A percentile compares a stretch with the other conserved stretches of the same genome.
These are phyloP conservation scores for Drosophila cracens DNA, from an alignment of 2,888 invertebrate genomes.

Conservation along the genomic window DNA sequence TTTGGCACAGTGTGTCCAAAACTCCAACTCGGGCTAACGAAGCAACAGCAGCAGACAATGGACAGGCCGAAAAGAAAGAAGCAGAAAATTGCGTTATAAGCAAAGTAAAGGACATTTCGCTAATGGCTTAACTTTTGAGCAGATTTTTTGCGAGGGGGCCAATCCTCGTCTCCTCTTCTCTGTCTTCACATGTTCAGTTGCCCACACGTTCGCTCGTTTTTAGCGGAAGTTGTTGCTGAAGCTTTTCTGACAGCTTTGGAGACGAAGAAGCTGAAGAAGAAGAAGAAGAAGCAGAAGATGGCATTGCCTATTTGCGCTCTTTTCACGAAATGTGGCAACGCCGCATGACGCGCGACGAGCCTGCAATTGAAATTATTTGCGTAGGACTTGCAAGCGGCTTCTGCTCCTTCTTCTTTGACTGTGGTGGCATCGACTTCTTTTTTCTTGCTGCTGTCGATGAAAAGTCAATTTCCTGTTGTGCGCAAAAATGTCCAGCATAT, in stretches of 20 bases:
- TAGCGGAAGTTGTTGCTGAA: slow-evolving; percentile 75
- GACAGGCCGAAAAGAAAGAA: slow-evolving; percentile 53
- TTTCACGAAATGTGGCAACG: slow-evolving; percentile 68
- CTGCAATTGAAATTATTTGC: slow-evolving; percentile 72
- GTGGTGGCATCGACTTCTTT: slow-evolving; percentile 1
- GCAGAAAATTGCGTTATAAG: slow-evolving; percentile 77
- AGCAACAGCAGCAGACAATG: slow-evolving; percentile 67
- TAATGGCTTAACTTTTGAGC: slow-evolving; percentile 78
- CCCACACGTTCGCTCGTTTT: slow-evolving; percentile 28
- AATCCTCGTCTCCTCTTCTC: slow-evolving; percentile 27
- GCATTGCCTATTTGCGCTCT: slow-evolving; percentile 25
- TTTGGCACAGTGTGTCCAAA: slow-evolving; percentile 63
- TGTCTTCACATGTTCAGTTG: not conserved
- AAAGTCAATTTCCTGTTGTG: slow-evolving; percentile 79
- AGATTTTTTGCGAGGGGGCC: slow-evolving; percentile 39
- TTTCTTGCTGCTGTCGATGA: slow-evolving; percentile 67
- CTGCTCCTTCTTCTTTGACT: slow-evolving; percentile 1
- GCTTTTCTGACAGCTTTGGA: slow-evolving; percentile 70
- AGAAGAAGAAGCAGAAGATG: slow-evolving; percentile 17
- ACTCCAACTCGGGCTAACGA: slow-evolving; percentile 59
- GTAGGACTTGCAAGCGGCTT: slow-evolving; percentile 46
- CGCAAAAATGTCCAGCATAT: slow-evolving; percentile 65
- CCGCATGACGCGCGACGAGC: slow-evolving; percentile 55
- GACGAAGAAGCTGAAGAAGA: slow-evolving; percentile 7
- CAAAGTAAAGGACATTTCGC: slow-evolving; percentile 79